Conservation (phyloP, 2,888 invertebrate species). For the Eristalis intricaria region DNA sequence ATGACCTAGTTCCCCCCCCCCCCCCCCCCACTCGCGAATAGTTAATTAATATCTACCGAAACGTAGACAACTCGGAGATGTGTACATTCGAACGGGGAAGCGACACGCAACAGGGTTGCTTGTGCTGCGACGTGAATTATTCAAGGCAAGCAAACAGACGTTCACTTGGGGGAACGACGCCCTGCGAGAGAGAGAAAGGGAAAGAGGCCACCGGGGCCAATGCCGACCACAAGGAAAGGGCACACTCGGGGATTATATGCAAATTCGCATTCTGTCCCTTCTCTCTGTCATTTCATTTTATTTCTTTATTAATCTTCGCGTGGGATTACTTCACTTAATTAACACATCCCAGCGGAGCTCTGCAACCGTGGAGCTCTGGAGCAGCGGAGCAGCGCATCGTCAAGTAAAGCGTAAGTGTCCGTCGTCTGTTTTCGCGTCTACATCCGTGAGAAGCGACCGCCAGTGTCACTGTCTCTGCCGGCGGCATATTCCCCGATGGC, state of each 20-base stretch:
- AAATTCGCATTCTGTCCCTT: constrained; percentile 36
- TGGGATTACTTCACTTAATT: constrained; percentile 72
- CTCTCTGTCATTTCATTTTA: background rate
- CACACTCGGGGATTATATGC: constrained; percentile 57
- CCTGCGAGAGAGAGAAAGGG: background rate
- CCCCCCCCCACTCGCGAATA: constrained; percentile 1
- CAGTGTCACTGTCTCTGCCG: background rate
- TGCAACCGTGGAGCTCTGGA: background rate
- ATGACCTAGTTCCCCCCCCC: background rate
- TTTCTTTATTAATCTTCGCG: constrained; percentile 67
- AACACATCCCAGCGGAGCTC: constrained; percentile 65
- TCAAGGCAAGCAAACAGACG: constrained; percentile 35
- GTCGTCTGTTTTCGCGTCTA: constrained; percentile 57
- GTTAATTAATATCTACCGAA: constrained; percentile 51
- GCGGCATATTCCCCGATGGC: background rate
- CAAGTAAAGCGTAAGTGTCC: constrained; percentile 52
- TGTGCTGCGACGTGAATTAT: constrained; percentile 49
- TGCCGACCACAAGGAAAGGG: background rate
- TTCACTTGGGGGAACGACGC: background rate
- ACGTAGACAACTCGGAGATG: constrained; percentile 13
- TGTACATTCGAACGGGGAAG: constrained; percentile 35
- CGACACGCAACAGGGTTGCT: constrained; percentile 48
- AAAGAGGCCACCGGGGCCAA: constrained; percentile 11
- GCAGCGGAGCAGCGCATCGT: background rate
- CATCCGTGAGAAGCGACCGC: constrained; percentile 34